Evolutionary conservation across 1,140 invertebrate genomes (phyloP).

Genomic region (Aculops lycopersici): DNA sequence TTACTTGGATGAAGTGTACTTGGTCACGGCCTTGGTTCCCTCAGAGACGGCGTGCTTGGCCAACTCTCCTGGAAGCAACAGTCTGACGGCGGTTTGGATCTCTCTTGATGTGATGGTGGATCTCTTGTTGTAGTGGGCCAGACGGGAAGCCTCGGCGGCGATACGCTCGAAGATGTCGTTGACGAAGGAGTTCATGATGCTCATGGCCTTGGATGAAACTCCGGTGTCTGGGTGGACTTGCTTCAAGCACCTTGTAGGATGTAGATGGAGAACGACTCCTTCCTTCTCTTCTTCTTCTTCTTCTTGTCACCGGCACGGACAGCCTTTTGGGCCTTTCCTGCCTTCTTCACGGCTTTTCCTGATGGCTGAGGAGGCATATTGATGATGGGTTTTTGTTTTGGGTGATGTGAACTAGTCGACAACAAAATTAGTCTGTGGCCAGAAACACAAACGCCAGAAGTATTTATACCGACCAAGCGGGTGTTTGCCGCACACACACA

Average conservation of each 20-base stretch:
- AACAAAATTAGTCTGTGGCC: too few species aligned
- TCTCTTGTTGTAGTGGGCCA: slow-evolving; percentile 34
- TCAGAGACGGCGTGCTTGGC: slow-evolving; percentile 26
- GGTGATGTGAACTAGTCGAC: too few species aligned
- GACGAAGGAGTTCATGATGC: slow-evolving; percentile 21
- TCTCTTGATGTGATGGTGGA: slow-evolving; percentile 25
- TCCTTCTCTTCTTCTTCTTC: slow-evolving; percentile 16
- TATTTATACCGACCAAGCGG: too few species aligned
- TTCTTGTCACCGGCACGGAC: slow-evolving; percentile 16
- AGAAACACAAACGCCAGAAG: too few species aligned
- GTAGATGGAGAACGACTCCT: slow-evolving; percentile 24
- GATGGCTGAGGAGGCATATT: slow-evolving; percentile 17
- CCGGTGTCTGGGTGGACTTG: slow-evolving; percentile 21
- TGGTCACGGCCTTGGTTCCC: slow-evolving; percentile 25
- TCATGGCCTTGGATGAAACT: slow-evolving; percentile 22
- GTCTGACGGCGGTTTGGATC: slow-evolving; percentile 26
- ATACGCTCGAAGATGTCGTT: slow-evolving; percentile 22
- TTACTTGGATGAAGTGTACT: slow-evolving; percentile 24
- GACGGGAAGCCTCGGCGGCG: slow-evolving; percentile 27
- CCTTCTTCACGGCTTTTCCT: slow-evolving; percentile 20
- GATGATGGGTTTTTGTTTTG: too few species aligned
- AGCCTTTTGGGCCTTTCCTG: slow-evolving; percentile 18
- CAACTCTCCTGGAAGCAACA: slow-evolving; percentile 26
- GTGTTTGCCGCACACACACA: too few species aligned
- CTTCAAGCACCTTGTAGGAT: slow-evolving; percentile 16